Conservation (phyloP, 1,140 invertebrate genomes). For the Bombus superbus region DNA sequence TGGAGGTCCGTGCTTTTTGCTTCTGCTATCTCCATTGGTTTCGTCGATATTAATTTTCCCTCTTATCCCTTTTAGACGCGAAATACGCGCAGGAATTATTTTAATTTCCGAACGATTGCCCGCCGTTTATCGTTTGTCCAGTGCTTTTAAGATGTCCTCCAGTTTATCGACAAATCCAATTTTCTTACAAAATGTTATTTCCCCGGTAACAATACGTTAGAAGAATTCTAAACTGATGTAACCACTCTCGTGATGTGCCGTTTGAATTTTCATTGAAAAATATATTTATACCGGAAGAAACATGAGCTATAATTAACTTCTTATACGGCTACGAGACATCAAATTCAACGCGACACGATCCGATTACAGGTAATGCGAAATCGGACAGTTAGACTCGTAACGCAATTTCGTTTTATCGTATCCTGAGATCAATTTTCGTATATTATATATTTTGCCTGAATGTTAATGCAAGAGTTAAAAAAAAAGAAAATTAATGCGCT, state of each 20-base stretch:
- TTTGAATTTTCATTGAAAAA: no score
- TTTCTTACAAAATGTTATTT: background rate
- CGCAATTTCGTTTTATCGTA: no score
- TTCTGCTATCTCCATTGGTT: background rate
- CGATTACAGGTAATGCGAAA: no score
- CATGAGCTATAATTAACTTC: no score
- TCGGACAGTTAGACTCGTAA: no score
- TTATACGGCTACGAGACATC: no score
- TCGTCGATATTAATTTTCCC: constrained; percentile 37
- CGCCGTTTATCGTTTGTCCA: background rate
- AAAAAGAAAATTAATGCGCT: background rate
- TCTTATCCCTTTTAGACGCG: background rate
- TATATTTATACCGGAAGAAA: no score
- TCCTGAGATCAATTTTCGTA: no score
- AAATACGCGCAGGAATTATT: constrained; percentile 21
- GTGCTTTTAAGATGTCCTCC: background rate
- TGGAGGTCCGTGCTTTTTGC: constrained; percentile 23
- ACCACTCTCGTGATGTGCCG: no score
- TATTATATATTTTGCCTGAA: background rate
- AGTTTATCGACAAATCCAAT: constrained; percentile 1
- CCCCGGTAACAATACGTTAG: background rate
- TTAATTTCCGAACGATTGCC: background rate
- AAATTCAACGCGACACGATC: no score
- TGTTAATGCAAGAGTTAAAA: background rate
- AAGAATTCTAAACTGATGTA: background rate